Conservation (phyloP, 2,888 invertebrate species). For the Megalurothrips usitatus region DNA sequence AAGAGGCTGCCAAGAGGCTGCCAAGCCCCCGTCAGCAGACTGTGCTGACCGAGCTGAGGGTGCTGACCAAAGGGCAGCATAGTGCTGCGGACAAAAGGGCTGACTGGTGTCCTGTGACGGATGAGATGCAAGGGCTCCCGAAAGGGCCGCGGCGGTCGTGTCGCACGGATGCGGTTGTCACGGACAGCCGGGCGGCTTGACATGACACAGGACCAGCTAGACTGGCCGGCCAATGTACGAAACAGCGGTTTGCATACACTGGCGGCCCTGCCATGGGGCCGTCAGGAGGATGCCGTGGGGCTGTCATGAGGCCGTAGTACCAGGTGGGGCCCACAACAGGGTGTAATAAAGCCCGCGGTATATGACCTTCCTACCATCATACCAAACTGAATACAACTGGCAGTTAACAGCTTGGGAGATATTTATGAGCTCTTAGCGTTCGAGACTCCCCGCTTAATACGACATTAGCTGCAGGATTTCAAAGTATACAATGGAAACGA, state of each 20-base stretch:
- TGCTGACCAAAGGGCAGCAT: too few species aligned
- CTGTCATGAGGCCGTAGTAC: neutral
- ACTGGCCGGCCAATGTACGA: too few species aligned
- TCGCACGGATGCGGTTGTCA: too few species aligned
- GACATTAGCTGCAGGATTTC: constrained; percentile 16
- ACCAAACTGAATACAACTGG: constrained; percentile 26
- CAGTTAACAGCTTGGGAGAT: constrained; percentile 22
- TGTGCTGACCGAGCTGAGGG: too few species aligned
- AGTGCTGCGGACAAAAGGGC: too few species aligned
- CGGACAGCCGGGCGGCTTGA: too few species aligned
- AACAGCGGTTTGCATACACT: too few species aligned
- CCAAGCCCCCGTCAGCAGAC: neutral
- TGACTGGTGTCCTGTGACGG: too few species aligned
- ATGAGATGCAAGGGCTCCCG: too few species aligned
- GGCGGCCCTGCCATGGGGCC: neutral
- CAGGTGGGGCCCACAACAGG: neutral
- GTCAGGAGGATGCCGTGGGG: neutral
- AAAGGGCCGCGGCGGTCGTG: too few species aligned
- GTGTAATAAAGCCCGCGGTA: constrained; percentile 17
- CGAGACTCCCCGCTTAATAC: constrained; percentile 21
- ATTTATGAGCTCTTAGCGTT: constrained; percentile 26
- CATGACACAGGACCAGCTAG: too few species aligned
- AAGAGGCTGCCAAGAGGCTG: neutral
- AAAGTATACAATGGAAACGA: constrained; percentile 22
- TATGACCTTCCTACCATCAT: constrained; percentile 24